phyloP scores from a whole-genome alignment of 2,113 vertebrate species.

The Malurus cyaneus region DNA sequence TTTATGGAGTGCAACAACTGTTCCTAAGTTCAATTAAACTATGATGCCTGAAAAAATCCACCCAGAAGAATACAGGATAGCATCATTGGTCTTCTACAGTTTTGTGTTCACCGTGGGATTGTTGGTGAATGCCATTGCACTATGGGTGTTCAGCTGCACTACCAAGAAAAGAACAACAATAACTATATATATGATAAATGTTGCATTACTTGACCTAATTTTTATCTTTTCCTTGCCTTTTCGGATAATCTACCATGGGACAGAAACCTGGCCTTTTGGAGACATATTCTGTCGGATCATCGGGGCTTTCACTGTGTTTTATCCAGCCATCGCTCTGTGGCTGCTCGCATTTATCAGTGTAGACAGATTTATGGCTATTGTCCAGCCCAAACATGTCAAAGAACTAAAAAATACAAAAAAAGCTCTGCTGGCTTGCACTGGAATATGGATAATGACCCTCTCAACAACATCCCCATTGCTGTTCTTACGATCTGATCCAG shows the following conservation, averaged over 20 bases:
- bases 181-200: slow-evolving; percentile 95
- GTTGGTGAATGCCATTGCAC: slow-evolving; percentile 86
- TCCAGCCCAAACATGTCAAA: slow-evolving; percentile 89
- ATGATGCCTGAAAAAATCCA: slow-evolving; percentile 42
- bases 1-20: background rate
- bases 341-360: slow-evolving; percentile 90
- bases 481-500: slow-evolving; percentile 81
- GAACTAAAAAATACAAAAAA: slow-evolving; percentile 90
- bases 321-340: slow-evolving; percentile 94
- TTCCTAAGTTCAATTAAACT: slow-evolving; percentile 2
- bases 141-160: slow-evolving; percentile 96
- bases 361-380: slow-evolving; percentile 94
- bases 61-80: slow-evolving; percentile 80
- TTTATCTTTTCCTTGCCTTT: slow-evolving; percentile 89
- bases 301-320: slow-evolving; percentile 86
- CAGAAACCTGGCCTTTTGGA: slow-evolving; percentile 87
- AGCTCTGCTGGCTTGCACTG: slow-evolving; percentile 80
- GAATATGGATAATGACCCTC: slow-evolving; percentile 90
- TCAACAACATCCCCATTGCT: slow-evolving; percentile 81
- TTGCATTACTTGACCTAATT: slow-evolving; percentile 88
- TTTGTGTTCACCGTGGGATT: slow-evolving; percentile 85
- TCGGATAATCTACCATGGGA: slow-evolving; percentile 83
- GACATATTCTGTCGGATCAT: slow-evolving; percentile 85
- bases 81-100: slow-evolving; percentile 86
- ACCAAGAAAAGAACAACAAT: slow-evolving; percentile 94